These are phyloP conservation scores for Drosophila paramelanica DNA, from an alignment of 2,888 invertebrate species.

Conservation along the genomic window DNA sequence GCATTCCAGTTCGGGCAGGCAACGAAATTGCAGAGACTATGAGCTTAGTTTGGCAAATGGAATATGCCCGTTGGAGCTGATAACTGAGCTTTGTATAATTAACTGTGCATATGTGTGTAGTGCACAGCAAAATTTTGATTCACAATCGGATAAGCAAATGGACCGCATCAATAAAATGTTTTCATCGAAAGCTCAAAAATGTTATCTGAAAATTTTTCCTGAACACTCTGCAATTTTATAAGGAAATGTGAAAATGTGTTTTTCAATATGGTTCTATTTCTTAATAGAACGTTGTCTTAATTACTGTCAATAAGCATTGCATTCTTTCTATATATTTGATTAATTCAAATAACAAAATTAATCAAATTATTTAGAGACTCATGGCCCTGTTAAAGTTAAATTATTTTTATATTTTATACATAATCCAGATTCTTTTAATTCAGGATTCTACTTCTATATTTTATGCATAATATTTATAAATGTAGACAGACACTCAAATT, in stretches of 20 bases:
- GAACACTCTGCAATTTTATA: background rate
- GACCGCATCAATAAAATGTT: conserved; percentile 6
- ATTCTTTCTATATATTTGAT: too few species aligned
- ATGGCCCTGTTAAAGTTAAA: too few species aligned
- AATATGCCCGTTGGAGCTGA: conserved; percentile 45
- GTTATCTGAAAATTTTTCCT: too few species aligned
- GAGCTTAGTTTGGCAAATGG: conserved; percentile 33
- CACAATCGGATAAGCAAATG: conserved; percentile 17
- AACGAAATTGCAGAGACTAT: conserved; percentile 38
- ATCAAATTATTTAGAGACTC: too few species aligned
- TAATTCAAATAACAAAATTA: too few species aligned
- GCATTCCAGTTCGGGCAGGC: conserved; percentile 31
- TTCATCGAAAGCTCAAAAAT: background rate
- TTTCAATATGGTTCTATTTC: background rate
- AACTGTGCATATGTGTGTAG: conserved; percentile 53
- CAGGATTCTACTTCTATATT: too few species aligned
- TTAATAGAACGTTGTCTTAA: background rate
- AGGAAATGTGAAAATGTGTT: background rate
- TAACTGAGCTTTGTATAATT: conserved; percentile 70
- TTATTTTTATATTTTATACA: too few species aligned
- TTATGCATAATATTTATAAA: too few species aligned
- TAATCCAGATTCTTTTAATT: too few species aligned
- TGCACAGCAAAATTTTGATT: conserved; percentile 5
- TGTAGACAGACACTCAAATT: too few species aligned
- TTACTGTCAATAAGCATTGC: too few species aligned